Evolutionary conservation across 2,113 vertebrate genomes (phyloP).

Genomic region (Trinectes maculatus): DNA sequence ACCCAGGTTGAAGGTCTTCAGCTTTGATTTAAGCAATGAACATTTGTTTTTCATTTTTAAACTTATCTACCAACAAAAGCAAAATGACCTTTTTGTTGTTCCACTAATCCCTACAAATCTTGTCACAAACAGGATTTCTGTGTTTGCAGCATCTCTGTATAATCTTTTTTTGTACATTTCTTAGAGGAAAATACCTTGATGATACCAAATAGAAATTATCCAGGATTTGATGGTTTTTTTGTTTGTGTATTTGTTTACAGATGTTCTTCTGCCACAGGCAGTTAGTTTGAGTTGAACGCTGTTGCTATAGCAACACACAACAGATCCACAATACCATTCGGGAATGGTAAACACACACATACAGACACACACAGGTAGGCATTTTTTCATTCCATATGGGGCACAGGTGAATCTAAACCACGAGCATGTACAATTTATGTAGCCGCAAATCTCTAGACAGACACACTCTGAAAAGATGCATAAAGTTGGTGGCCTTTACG

Average conservation of each 20-base stretch:
- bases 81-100: conserved; percentile 20
- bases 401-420: conserved; percentile 28
- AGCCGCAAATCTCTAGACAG: background rate
- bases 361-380: conserved; percentile 4
- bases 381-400: conserved; percentile 44
- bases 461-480: conserved; percentile 16
- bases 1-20: background rate
- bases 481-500: conserved; percentile 19
- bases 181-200: too few relatives aligned
- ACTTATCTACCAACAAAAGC: conserved; percentile 7
- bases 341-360: conserved; percentile 12
- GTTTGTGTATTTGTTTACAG: background rate
- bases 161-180: conserved; percentile 11
- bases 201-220: background rate
- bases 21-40: conserved; percentile 19
- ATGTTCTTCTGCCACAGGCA: background rate
- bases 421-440: conserved; percentile 1
- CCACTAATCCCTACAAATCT: conserved; percentile 41
- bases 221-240: background rate
- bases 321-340: background rate
- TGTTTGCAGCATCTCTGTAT: conserved; percentile 16
- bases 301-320: conserved; percentile 6
- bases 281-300: background rate
- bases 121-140: conserved; percentile 50
- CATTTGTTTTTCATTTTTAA: background rate